A percentile compares a stretch with the other conserved stretches of the same genome.
These are phyloP conservation scores for Drosophila athabasca DNA, from an alignment of 1,140 invertebrate species.

Conservation along the genomic window DNA sequence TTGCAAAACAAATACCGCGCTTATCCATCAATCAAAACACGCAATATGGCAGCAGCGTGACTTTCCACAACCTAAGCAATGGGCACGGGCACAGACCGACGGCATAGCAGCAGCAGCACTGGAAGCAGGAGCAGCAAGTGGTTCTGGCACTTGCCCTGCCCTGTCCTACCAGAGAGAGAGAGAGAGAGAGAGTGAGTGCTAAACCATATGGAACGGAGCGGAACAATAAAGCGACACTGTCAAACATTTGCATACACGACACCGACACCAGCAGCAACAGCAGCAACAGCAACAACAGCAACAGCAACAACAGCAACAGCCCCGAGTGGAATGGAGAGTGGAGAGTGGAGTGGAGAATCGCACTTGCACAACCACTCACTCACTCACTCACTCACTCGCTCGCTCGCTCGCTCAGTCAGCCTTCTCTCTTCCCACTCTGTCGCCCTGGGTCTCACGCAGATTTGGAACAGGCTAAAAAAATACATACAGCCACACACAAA, in stretches of 20 bases:
- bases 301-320: slow-evolving; percentile 22
- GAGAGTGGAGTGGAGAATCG: slow-evolving; percentile 1
- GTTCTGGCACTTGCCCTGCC: slow-evolving; percentile 56
- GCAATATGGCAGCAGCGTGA: slow-evolving; percentile 81
- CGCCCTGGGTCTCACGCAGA: slow-evolving; percentile 32
- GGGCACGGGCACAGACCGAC: not conserved
- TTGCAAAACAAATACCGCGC: slow-evolving; percentile 80
- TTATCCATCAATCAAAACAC: slow-evolving; percentile 83
- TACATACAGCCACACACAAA: not conserved
- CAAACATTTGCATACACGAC: slow-evolving; percentile 75
- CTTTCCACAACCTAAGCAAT: slow-evolving; percentile 68
- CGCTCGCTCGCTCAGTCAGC: not conserved
- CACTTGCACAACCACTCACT: slow-evolving; percentile 7
- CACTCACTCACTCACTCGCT: slow-evolving; percentile 12
- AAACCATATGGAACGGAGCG: slow-evolving; percentile 72
- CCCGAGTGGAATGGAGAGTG: not conserved
- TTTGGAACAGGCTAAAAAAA: slow-evolving; percentile 5
- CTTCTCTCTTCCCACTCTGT: not conserved
- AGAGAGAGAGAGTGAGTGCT: slow-evolving; percentile 12
- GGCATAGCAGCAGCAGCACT: slow-evolving; percentile 10
- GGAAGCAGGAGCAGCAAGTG: slow-evolving; percentile 37
- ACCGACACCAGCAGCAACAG: slow-evolving; percentile 19
- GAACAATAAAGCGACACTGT: slow-evolving; percentile 78
- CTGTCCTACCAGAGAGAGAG: too few species aligned
- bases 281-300: slow-evolving; percentile 14